Evolutionary conservation across 1,140 invertebrate genomes (phyloP), one percentile per base, ranked within the genome.

Genomic region (Drosophila lini): DNA sequence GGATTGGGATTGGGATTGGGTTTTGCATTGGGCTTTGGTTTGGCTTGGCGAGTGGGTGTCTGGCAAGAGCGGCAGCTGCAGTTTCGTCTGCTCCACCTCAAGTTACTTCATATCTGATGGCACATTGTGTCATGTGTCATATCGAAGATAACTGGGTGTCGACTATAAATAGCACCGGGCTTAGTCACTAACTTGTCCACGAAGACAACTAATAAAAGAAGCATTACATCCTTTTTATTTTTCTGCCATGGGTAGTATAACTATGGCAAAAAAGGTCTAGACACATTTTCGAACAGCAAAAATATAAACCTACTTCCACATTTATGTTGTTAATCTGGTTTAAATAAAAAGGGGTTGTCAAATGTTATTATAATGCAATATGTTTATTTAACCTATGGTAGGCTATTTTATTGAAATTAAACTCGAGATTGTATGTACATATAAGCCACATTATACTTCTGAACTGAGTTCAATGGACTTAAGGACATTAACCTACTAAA

Each of bases 71-170:
- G 48, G 28, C 28, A 25, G 44, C 16, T 53, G 47, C 34, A 22
- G 32, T 19, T 36, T 45, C 41, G 57, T 36, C 47, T 36, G 59
- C 58, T 48, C 59, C 58, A 52, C 59, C 36, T 48, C 44, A 8
- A 22, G 19, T 38, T 62, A 53, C n/a, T 15, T 53, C 13, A 31
- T 65, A 52, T 69, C 47, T 31, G 28, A 65, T 68, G 42, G 60
- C 15, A 61, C 42, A 64, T 52, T 41, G 11, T 40, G 45, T 16
- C 11, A 47, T 47, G 58, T 40, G 58, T 67, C 25, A 48, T 48
- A 63, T 48, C 15, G 38, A 16, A 47, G 34, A 67, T 63, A 67
- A 16, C 57, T 63, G 38, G 53, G 36, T 16, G 61, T 11, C 55
- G 58, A 42, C 38, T 64, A 64, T 42, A 59, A 63, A 42, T 64